Evolutionary conservation across 2,888 invertebrate species (phyloP).

Genomic region (Heterodera filipjevi): DNA sequence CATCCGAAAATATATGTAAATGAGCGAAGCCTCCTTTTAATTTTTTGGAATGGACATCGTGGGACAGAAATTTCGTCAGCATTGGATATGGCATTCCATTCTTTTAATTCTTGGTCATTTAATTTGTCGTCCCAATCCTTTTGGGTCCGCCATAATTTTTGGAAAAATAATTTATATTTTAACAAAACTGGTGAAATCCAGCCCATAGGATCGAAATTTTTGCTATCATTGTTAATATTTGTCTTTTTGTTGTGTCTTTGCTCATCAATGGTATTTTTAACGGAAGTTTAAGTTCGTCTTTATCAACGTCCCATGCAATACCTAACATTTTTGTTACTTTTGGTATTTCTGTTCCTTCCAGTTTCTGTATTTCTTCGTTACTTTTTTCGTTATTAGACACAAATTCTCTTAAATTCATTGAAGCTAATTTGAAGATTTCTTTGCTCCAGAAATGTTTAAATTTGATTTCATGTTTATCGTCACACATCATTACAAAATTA

Average conservation of each 20-base stretch:
- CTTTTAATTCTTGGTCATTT: background rate
- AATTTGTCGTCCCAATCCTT: background rate
- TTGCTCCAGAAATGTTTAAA: background rate
- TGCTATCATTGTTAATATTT: background rate
- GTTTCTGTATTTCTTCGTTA: background rate
- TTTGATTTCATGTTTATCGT: background rate
- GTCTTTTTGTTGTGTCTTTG: background rate
- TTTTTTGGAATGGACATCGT: background rate
- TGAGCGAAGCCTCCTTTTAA: too few species aligned
- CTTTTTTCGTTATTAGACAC: background rate
- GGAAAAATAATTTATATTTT: background rate
- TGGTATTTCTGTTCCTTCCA: background rate
- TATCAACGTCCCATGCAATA: background rate
- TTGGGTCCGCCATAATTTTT: background rate
- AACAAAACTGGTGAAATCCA: background rate
- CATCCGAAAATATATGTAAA: background rate
- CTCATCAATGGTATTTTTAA: background rate
- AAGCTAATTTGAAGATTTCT: background rate
- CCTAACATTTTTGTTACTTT: conserved; percentile 9
- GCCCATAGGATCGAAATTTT: background rate
- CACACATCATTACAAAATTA: conserved; percentile 5
- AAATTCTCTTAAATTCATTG: conserved; percentile 1
- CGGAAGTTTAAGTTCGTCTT: background rate
- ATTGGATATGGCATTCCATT: background rate
- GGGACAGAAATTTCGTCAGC: background rate